phyloP scores from a whole-genome alignment of 2,113 vertebrate species.

The Thymallus thymallus region DNA sequence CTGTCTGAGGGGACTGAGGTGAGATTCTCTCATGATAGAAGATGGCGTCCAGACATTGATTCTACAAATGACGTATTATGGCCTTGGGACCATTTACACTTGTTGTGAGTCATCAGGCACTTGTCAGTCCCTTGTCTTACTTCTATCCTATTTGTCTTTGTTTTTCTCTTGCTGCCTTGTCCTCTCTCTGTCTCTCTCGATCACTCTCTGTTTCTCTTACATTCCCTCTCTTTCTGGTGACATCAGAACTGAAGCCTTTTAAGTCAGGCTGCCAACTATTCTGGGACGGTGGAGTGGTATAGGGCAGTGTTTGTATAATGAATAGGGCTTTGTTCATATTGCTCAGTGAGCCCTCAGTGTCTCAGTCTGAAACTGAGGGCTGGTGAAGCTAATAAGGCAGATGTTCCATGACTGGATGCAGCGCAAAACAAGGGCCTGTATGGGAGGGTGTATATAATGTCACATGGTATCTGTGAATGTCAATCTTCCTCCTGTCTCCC shows the following conservation, averaged over 20 bases:
- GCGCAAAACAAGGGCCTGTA: not conserved
- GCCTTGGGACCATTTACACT: not conserved
- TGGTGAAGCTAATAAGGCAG: not conserved
- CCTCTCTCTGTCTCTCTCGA: not conserved
- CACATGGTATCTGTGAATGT: not conserved
- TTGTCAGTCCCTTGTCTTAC: not conserved
- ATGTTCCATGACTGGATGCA: not conserved
- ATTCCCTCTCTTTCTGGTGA: not conserved
- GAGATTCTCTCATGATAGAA: not conserved
- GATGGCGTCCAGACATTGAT: not conserved
- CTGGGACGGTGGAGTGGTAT: not conserved
- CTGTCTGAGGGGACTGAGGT: no score
- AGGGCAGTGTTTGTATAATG: not conserved
- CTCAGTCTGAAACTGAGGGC: not conserved
- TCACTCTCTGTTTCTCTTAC: not conserved
- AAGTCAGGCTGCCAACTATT: not conserved
- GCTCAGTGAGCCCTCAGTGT: not conserved
- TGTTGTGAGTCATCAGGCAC: not conserved
- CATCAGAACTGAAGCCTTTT: not conserved
- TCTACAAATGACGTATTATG: not conserved
- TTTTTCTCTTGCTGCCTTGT: not conserved
- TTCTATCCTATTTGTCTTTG: not conserved
- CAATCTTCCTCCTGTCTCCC: not conserved
- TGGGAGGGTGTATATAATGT: not conserved
- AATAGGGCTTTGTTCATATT: not conserved